Percentiles rank a stretch among this genome's conserved stretches.
Evolutionary conservation across 2,113 vertebrate species (phyloP).

Genomic region (Planiliza haematocheilus): DNA sequence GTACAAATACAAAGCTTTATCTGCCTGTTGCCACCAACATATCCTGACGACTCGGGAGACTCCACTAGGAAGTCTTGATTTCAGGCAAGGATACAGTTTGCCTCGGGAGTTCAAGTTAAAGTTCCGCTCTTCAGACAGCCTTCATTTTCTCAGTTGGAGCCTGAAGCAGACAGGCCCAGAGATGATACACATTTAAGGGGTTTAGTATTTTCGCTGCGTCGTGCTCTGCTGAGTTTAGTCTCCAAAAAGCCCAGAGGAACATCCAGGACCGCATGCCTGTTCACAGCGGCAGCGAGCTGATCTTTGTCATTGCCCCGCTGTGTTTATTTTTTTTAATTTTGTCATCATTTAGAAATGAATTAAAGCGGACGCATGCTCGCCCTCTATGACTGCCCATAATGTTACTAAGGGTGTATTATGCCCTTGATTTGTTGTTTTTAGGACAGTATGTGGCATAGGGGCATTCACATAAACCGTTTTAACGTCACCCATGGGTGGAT

Average conservation of each 20-base stretch:
- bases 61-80: conserved; percentile 10
- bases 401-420: conserved; percentile 43
- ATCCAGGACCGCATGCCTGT: not conserved
- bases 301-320: not conserved
- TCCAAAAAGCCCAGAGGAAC: not conserved
- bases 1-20: not conserved
- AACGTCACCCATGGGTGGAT: not conserved
- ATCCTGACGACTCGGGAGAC: not conserved
- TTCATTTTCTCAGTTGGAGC: conserved; percentile 1
- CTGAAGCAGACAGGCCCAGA: conserved; percentile 5
- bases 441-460: conserved; percentile 16
- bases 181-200: not conserved
- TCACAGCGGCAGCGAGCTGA: not conserved
- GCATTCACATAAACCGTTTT: not conserved
- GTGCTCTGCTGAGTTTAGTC: conserved; percentile 11
- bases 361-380: conserved; percentile 36
- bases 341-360: conserved; percentile 50
- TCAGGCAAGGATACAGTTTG: conserved; percentile 39
- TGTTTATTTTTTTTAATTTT: conserved; percentile 27
- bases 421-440: conserved; percentile 54
- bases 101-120: conserved; percentile 22
- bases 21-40: not conserved
- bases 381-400: conserved; percentile 11
- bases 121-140: conserved; percentile 10
- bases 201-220: conserved; percentile 9